phyloP scores from a whole-genome alignment of 2,113 vertebrate species.

The Circaetus gallicus region DNA sequence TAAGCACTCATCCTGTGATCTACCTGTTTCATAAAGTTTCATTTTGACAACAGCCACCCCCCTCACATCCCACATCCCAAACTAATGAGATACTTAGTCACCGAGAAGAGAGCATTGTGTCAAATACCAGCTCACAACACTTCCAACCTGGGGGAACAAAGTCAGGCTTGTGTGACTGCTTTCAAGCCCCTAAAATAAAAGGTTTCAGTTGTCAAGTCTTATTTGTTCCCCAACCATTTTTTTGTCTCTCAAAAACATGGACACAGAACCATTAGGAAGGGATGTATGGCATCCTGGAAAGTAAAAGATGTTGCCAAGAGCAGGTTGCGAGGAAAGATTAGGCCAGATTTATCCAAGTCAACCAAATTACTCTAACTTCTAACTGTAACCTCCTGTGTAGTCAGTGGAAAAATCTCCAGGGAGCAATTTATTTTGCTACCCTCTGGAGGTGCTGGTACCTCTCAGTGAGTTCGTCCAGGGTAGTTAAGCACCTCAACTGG shows the following conservation, averaged over 20 bases:
- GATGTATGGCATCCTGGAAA: not conserved
- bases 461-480: too few species aligned
- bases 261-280: not conserved
- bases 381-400: not conserved
- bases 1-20: not conserved
- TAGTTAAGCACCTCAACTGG: not conserved
- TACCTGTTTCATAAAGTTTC: constrained; percentile 13
- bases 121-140: not conserved
- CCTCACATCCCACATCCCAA: constrained; percentile 1
- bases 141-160: not conserved
- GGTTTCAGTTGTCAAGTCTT: fast-evolving
- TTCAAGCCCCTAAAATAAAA: not conserved
- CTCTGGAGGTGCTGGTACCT: not conserved
- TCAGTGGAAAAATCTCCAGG: not conserved
- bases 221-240: not conserved
- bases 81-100: constrained; percentile 43
- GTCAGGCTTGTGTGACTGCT: not conserved
- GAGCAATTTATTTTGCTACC: not conserved
- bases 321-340: not conserved
- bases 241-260: not conserved
- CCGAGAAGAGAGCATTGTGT: not conserved
- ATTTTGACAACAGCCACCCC: constrained; percentile 17
- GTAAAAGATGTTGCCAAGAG: not conserved
- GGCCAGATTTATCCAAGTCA: not conserved
- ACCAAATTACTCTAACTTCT: not conserved